These are phyloP conservation scores for Sussaba pulchella DNA, from an alignment of 2,888 invertebrate species.

Conservation along the genomic window DNA sequence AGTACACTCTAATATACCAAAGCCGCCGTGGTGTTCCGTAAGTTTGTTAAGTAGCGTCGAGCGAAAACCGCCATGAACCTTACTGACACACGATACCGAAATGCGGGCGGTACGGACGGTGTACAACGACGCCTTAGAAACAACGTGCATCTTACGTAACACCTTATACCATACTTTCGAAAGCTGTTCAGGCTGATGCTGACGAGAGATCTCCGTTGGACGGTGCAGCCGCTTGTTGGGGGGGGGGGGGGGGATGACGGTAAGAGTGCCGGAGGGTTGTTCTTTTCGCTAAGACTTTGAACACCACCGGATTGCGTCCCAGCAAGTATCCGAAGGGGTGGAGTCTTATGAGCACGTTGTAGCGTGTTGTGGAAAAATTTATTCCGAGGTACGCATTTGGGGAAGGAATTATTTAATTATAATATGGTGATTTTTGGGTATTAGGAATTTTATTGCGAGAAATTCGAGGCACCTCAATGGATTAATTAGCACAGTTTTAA, in stretches of 20 bases:
- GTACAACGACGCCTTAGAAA: slow-evolving; percentile 25
- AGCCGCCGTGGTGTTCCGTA: slow-evolving; percentile 72
- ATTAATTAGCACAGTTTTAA: no score
- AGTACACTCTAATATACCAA: slow-evolving; percentile 54
- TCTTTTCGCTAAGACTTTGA: slow-evolving; percentile 54
- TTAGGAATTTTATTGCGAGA: no score
- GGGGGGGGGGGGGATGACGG: not conserved
- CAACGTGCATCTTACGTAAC: slow-evolving; percentile 44
- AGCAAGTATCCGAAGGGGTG: slow-evolving; percentile 9
- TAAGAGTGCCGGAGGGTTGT: slow-evolving; percentile 34
- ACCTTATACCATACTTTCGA: slow-evolving; percentile 57
- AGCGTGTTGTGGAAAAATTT: not conserved
- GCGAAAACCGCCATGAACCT: slow-evolving; percentile 81
- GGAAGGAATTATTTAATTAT: no score
- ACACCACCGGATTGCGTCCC: slow-evolving; percentile 12
- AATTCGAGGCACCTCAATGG: no score
- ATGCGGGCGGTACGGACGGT: slow-evolving; percentile 47
- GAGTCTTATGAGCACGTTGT: not conserved
- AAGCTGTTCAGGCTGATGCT: slow-evolving; percentile 60
- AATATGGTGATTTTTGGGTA: no score
- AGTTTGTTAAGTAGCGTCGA: slow-evolving; percentile 83
- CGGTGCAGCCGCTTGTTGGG: not conserved
- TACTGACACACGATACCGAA: slow-evolving; percentile 80
- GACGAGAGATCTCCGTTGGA: slow-evolving; percentile 46
- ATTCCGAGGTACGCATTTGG: not conserved